These are phyloP conservation scores for Taenaris catops DNA, from an alignment of 2,888 invertebrate genomes.

Conservation along the genomic window DNA sequence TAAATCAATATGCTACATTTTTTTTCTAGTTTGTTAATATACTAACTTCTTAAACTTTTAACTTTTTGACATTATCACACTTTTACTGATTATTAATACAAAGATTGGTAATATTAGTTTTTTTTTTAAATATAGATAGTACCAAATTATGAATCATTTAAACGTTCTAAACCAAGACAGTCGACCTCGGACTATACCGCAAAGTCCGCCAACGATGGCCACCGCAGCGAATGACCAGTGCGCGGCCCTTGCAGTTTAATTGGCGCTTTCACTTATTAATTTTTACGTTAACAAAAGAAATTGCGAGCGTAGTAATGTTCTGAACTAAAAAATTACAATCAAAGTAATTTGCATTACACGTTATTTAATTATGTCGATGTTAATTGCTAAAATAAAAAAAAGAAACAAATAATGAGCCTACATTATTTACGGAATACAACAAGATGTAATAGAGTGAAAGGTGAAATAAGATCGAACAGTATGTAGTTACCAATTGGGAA, in stretches of 20 bases:
- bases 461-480: constrained; percentile 1
- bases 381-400: constrained; percentile 2
- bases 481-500: no score
- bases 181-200: no score
- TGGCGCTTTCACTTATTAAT: constrained; percentile 15
- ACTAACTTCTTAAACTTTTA: no score
- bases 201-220: background rate
- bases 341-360: constrained; percentile 3
- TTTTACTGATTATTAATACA: no score
- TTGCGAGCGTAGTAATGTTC: background rate
- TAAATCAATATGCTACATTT: no score
- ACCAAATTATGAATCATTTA: no score
- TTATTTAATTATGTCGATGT: constrained; percentile 7
- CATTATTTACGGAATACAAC: background rate
- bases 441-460: constrained; percentile 6
- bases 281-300: constrained; percentile 7
- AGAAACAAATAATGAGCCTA: no score
- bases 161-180: no score
- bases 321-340: background rate
- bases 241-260: constrained; percentile 20
- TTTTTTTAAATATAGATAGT: no score
- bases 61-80: no score
- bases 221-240: constrained; percentile 1
- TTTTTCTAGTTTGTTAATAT: no score
- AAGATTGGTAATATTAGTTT: no score